Evolutionary conservation across 1,140 invertebrate genomes (phyloP).

Genomic region (Drosophila watanabei): DNA sequence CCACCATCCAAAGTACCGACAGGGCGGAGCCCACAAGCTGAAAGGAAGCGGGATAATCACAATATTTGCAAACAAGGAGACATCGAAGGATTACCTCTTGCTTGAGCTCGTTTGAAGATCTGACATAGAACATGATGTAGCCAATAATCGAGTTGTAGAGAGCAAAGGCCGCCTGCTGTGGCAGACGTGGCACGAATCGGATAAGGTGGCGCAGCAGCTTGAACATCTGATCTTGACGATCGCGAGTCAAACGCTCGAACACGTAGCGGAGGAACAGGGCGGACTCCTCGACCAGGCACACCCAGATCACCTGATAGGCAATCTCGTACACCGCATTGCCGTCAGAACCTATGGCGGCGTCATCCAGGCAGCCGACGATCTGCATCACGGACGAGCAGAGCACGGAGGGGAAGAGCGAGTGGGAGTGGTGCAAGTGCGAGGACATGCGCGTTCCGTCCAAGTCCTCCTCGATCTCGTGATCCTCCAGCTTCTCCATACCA

Average conservation of each 20-base stretch:
- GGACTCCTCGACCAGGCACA: slow-evolving; percentile 98
- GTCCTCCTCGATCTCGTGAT: slow-evolving; percentile 94
- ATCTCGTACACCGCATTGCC: slow-evolving; percentile 96
- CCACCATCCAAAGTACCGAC: slow-evolving; percentile 98
- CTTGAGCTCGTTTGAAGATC: slow-evolving; percentile 96
- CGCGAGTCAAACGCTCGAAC: slow-evolving; percentile 97
- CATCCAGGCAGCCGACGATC: slow-evolving; percentile 97
- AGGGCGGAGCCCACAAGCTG: slow-evolving; percentile 95
- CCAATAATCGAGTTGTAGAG: slow-evolving; percentile 99
- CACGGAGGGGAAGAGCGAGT: slow-evolving; percentile 98
- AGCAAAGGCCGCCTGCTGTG: slow-evolving; percentile 99
- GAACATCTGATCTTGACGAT: slow-evolving; percentile 98
- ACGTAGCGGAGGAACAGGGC: slow-evolving; percentile 98
- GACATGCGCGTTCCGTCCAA: slow-evolving; percentile 90
- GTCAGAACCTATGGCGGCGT: slow-evolving; percentile 97
- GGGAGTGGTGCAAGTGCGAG: slow-evolving; percentile 92
- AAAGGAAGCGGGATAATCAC: neutral
- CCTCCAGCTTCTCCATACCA: slow-evolving; percentile 94
- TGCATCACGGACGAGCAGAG: slow-evolving; percentile 97
- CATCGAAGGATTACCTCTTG: slow-evolving; percentile 88
- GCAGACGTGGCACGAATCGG: slow-evolving; percentile 96
- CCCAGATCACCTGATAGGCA: slow-evolving; percentile 98
- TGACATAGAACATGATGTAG: slow-evolving; percentile 99
- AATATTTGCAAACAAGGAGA: neutral
- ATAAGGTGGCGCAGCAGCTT: slow-evolving; percentile 97